Percentiles rank a stretch among this genome's conserved stretches.
These are phyloP conservation scores for Karalla daura DNA, from an alignment of 2,797 vertebrate species.

Conservation along the genomic window DNA sequence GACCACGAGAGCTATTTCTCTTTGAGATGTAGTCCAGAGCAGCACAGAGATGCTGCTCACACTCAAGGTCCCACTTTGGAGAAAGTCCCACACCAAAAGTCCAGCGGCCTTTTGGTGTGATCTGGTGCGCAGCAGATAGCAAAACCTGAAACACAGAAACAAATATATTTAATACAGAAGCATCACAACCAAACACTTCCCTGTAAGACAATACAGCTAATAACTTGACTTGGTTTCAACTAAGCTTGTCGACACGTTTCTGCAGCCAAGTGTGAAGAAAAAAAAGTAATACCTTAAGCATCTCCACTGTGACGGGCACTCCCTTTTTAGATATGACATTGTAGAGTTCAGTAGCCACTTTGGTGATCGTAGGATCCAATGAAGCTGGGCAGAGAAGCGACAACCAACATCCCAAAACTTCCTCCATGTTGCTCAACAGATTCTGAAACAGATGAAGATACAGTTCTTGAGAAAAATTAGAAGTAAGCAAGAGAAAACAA, in stretches of 20 bases:
- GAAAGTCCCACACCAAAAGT: constrained; percentile 82
- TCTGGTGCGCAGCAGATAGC: constrained; percentile 82
- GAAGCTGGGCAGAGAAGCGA: constrained; percentile 82
- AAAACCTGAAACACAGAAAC: constrained; percentile 82
- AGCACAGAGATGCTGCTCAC: constrained; percentile 79
- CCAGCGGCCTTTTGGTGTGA: constrained; percentile 80
- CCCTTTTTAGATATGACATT: constrained; percentile 74
- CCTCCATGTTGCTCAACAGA: constrained; percentile 86
- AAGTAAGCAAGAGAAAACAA: no score
- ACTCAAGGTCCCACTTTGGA: constrained; percentile 66
- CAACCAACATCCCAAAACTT: constrained; percentile 88
- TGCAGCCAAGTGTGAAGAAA: not conserved
- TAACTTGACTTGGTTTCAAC: no score
- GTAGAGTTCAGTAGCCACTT: constrained; percentile 74
- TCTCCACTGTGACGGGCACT: constrained; percentile 70
- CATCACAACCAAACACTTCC: no score
- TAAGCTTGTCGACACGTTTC: no score
- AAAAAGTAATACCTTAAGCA: constrained; percentile 83
- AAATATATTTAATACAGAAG: no score
- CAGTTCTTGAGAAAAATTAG: no score
- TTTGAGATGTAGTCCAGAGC: constrained; percentile 66
- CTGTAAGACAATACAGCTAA: no score
- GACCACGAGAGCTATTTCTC: constrained; percentile 64
- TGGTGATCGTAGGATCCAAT: constrained; percentile 70
- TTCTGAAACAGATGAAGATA: constrained; percentile 82